Percentiles rank a stretch among this genome's conserved stretches.
phyloP scores from a whole-genome alignment of 2,797 vertebrate genomes.

The Molothrus ater region DNA sequence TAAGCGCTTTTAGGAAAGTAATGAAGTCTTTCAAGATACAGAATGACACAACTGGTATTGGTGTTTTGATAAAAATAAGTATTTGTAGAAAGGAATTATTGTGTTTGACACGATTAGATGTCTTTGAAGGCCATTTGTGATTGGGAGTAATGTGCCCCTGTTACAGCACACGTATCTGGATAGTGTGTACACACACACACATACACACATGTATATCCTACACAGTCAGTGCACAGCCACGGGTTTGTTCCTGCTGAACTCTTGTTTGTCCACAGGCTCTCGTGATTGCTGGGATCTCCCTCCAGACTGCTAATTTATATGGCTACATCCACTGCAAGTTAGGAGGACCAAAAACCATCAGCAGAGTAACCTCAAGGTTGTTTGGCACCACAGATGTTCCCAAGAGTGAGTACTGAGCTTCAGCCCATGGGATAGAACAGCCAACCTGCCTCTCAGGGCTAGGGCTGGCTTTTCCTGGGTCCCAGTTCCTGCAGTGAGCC shows the following conservation, averaged over 20 bases:
- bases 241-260: not conserved
- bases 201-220: not conserved
- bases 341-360: constrained; percentile 72
- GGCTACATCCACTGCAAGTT: constrained; percentile 86
- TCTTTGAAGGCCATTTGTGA: not conserved
- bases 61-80: not conserved
- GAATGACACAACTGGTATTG: not conserved
- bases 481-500: not conserved
- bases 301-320: constrained; percentile 86
- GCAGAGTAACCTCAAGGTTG: constrained; percentile 71
- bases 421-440: not conserved
- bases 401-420: constrained; percentile 72
- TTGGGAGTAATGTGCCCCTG: not conserved
- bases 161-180: not conserved
- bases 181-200: too few species aligned
- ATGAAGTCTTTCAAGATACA: not conserved
- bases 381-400: constrained; percentile 75
- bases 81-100: not conserved
- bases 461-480: not conserved
- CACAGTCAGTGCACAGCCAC: accelerated
- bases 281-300: constrained; percentile 82
- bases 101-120: not conserved
- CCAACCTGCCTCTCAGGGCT: accelerated
- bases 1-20: not conserved
- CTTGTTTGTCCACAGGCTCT: constrained; percentile 75